phyloP scores from a whole-genome alignment of 2,888 invertebrate genomes.

The Eubasilissa splendida region DNA sequence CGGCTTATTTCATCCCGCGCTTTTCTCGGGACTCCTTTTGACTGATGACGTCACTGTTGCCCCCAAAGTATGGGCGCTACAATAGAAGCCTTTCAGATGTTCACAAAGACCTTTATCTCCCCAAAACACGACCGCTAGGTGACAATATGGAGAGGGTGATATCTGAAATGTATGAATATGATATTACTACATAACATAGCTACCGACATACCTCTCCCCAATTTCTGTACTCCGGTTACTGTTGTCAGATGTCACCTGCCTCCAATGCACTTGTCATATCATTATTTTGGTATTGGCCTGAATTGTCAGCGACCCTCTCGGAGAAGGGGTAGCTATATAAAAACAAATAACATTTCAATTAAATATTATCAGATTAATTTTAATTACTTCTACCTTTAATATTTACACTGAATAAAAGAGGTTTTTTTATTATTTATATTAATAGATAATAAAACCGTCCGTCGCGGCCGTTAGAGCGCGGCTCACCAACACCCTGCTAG shows the following conservation, averaged over 20 bases:
- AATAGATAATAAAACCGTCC: too few relatives aligned
- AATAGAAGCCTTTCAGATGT: conserved; percentile 56
- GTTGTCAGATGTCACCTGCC: conserved; percentile 24
- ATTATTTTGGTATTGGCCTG: conserved; percentile 24
- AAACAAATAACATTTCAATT: too few relatives aligned
- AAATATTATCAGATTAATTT: too few relatives aligned
- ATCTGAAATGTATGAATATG: conserved; percentile 57
- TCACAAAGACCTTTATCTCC: conserved; percentile 59
- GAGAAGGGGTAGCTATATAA: too few relatives aligned
- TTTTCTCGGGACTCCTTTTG: conserved; percentile 46
- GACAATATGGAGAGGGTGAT: conserved; percentile 56
- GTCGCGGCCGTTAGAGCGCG: too few relatives aligned
- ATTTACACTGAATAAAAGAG: too few relatives aligned
- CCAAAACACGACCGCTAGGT: conserved; percentile 59
- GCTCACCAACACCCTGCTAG: too few relatives aligned
- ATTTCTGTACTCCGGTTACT: conserved; percentile 24
- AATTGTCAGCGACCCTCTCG: background rate
- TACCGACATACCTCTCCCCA: conserved; percentile 15
- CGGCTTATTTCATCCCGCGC: conserved; percentile 38
- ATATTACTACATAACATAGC: conserved; percentile 51
- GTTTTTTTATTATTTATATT: too few relatives aligned
- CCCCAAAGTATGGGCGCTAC: conserved; percentile 41
- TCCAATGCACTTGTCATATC: conserved; percentile 39
- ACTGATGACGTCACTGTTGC: conserved; percentile 43
- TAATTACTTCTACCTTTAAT: too few relatives aligned